Percentiles rank a stretch among this genome's conserved stretches.
phyloP scores from a whole-genome alignment of 2,113 vertebrate genomes.

The Lonchura striata region DNA sequence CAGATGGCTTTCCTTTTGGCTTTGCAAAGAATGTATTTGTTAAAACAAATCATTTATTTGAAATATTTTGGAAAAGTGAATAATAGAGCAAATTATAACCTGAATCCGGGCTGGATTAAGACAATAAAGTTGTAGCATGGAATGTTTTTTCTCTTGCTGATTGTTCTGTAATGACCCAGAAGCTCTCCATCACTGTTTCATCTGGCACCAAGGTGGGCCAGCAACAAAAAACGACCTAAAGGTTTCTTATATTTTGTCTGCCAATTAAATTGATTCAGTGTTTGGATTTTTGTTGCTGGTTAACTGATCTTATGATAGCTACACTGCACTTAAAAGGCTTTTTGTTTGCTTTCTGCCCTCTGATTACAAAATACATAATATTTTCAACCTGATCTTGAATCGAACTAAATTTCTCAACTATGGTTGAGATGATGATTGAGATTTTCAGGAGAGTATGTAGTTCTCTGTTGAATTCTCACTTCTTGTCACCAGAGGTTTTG shows the following conservation, averaged over 20 bases:
- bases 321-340: background rate
- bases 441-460: background rate
- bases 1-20: background rate
- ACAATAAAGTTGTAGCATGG: background rate
- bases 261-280: background rate
- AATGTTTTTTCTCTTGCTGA: background rate
- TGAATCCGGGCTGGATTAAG: background rate
- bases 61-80: background rate
- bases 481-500: slow-evolving; percentile 13
- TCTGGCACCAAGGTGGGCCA: background rate
- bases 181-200: background rate
- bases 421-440: background rate
- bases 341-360: background rate
- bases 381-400: background rate
- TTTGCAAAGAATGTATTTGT: background rate
- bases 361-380: background rate
- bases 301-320: background rate
- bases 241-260: background rate
- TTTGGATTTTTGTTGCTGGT: background rate
- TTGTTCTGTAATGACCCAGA: background rate
- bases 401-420: background rate
- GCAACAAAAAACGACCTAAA: background rate
- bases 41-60: background rate
- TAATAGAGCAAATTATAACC: background rate
- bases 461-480: background rate